Evolutionary conservation across 2,797 vertebrate genomes (phyloP), one percentile per base, ranked within the genome.

Genomic region (Cirrhinus molitorella): DNA sequence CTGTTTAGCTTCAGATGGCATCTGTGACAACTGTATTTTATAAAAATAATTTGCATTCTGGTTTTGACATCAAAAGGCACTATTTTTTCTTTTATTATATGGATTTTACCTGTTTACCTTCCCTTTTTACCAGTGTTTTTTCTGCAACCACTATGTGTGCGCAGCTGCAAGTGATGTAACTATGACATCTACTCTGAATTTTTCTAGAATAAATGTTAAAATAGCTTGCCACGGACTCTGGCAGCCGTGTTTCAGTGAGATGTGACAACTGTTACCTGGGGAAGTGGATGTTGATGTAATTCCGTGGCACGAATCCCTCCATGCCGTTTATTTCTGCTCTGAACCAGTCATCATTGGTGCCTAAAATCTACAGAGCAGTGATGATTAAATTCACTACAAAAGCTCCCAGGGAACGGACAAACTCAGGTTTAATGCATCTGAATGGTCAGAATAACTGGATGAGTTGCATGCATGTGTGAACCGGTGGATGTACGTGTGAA

Each of bases 311-410:
- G 0, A 94, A 96, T 25, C 96, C 97, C 67, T 96, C 93, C 2
- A 88, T 91, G 80, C 95, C 95, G 2, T 91, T 78, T 14, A 94
- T 90, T 85, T 97, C 97, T 1, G 96, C 97, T 87, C 92, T 96
- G 89, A 94, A 96, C 96, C 97, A 98, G 70, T 97, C 94, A 23
- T 96, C 96, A 45, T 95, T 93, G 79, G 94, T 96, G 80, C 95
- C 95, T 89, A 97, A 91, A 85, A 97, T 91, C 96, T 97, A 85
- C 25, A 78, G 47, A 59, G 23, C 61, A 77, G 31, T 31, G 45
- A 43, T 53, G 71, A 79, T 73, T 53, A 31, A 34, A 45, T 13
- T 25, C 25, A 25, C 9, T 8, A 19, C 21, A 23, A 11, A 49
- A 31, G 59, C 59, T 59, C 11, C 68, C 19, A 55, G 10, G 19